These are phyloP conservation scores for Hymenopus coronatus DNA, from an alignment of 2,888 invertebrate species.

Conservation along the genomic window DNA sequence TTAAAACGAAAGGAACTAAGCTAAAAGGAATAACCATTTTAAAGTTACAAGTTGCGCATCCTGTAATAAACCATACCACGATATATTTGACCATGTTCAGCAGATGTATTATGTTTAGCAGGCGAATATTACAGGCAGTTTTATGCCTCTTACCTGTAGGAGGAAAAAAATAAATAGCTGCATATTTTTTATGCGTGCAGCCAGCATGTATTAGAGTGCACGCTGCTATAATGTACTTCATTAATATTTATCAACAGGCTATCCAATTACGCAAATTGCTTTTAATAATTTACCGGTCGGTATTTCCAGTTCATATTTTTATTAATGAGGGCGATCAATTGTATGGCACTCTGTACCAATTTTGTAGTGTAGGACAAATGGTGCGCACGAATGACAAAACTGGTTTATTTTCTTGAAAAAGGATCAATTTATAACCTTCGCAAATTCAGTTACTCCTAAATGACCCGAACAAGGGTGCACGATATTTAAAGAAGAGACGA, in stretches of 20 bases:
- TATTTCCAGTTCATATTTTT: not conserved
- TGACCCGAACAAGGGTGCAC: not conserved
- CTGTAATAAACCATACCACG: too few relatives aligned
- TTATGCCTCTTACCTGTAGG: not conserved
- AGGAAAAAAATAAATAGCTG: not conserved
- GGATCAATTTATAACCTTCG: not conserved
- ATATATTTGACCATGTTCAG: not conserved
- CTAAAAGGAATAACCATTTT: too few relatives aligned
- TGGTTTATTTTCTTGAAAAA: not conserved
- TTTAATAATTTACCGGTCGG: slow-evolving; percentile 10
- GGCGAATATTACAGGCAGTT: not conserved
- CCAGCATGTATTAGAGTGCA: not conserved
- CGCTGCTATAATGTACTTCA: not conserved
- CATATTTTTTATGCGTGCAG: not conserved
- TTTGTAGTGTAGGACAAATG: not conserved
- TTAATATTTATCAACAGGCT: slow-evolving; percentile 3
- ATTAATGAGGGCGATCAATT: slow-evolving; percentile 6
- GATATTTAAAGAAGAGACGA: not conserved
- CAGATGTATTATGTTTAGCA: not conserved
- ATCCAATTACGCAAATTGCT: slow-evolving; percentile 16
- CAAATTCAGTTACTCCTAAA: not conserved
- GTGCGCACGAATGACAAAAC: not conserved
- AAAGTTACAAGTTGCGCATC: too few relatives aligned
- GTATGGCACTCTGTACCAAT: not conserved
- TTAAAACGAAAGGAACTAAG: too few relatives aligned